A percentile compares a stretch with the other conserved stretches of the same genome.
phyloP scores from a whole-genome alignment of 2,113 vertebrate genomes.

The Erythrocercus mccallii region DNA sequence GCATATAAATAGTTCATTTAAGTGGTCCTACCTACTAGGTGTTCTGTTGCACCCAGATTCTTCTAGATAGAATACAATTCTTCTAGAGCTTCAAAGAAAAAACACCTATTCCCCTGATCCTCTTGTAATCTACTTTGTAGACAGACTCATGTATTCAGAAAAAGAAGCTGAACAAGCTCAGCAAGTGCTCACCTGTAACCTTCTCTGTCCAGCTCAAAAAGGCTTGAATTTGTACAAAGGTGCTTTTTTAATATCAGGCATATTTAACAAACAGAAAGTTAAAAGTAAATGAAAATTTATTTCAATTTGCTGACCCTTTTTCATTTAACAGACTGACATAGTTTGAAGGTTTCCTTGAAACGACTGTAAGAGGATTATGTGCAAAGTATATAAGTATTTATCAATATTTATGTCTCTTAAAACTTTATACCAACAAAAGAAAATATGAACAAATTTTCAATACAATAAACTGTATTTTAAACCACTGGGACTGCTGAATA shows the following conservation, averaged over 20 bases:
- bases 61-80: neutral
- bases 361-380: neutral
- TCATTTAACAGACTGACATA: neutral
- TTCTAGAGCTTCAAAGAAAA: neutral
- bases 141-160: neutral
- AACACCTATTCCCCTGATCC: accelerated
- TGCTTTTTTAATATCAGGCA: neutral
- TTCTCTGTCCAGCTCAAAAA: neutral
- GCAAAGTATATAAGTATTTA: neutral
- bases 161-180: neutral
- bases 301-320: neutral
- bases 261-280: neutral
- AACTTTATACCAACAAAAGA: neutral
- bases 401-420: neutral
- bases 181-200: neutral
- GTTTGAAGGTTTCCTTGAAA: neutral
- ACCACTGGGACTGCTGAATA: neutral
- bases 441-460: neutral
- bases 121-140: neutral
- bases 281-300: neutral
- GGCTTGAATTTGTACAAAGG: neutral
- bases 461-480: neutral
- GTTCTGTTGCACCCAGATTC: neutral
- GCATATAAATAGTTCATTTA: neutral
- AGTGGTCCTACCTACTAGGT: neutral